Conservation (phyloP, 1,140 invertebrate genomes). For the Parapsyche elsis region DNA sequence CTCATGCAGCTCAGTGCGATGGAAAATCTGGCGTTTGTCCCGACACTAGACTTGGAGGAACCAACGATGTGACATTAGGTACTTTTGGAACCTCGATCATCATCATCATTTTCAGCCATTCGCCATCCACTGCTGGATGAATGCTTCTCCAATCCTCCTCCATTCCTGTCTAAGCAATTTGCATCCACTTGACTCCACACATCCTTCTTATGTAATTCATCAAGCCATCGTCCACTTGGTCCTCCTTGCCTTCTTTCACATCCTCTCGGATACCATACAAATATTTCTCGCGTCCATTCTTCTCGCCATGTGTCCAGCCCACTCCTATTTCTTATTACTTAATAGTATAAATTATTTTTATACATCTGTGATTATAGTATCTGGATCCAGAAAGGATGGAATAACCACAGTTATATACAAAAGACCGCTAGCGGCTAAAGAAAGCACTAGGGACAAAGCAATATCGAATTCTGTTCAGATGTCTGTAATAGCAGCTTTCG, state of each 20-base stretch:
- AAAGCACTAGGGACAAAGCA: slow-evolving; percentile 75
- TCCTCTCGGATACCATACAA: no score
- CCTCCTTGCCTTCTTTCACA: no score
- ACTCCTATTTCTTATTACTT: slow-evolving; percentile 5
- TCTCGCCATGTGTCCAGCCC: no score
- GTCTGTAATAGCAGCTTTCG: slow-evolving; percentile 89
- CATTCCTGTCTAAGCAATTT: no score
- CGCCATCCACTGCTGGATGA: no score
- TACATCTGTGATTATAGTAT: slow-evolving; percentile 69
- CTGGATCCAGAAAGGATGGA: slow-evolving; percentile 80
- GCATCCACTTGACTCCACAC: no score
- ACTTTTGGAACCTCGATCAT: not conserved
- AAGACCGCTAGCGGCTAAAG: slow-evolving; percentile 80
- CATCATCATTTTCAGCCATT: no score
- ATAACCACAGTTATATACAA: slow-evolving; percentile 85
- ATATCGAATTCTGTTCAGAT: slow-evolving; percentile 75
- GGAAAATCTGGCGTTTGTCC: slow-evolving; percentile 87
- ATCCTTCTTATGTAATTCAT: no score
- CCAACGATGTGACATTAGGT: slow-evolving; percentile 39
- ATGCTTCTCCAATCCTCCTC: no score
- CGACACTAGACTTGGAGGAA: slow-evolving; percentile 78
- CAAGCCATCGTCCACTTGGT: no score
- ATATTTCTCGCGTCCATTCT: no score
- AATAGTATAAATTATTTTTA: not conserved
- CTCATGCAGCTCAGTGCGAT: slow-evolving; percentile 84